Base-by-base conservation (phyloP, 2,113 vertebrate genomes). In the Campylomormyrus numenius region DNA sequence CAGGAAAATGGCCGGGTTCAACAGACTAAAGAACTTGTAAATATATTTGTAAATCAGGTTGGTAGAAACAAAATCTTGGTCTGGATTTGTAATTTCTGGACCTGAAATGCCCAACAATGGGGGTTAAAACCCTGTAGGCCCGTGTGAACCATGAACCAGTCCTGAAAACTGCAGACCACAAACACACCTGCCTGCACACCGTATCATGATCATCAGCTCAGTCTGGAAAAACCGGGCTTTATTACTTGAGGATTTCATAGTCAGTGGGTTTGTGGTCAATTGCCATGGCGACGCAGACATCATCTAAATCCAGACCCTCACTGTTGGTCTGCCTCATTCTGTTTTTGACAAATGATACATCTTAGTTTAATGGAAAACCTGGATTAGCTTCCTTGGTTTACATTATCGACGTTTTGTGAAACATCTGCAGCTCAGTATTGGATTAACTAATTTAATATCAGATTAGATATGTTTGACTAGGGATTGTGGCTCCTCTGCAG, bases 361-460 rank as follows among this genome's bases (percentile, higher is more conserved):
- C 62, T 70, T 31, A 70, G 3, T 31, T 70, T 70, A 11, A 80
- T 39, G 35, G 49, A 35, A 52, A 50, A 27, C 15, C 49, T 19
- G 85, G 10, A 52, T 31, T 52, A n/a, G 3, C 85, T 87, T 17
- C 45, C 27, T 27, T 17, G 49, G 13, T 87, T 53, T 31, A 87
- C 70, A 77, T 27, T 53, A 50, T 17, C 2, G 31, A 35, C 0
- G 5, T 35, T 35, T 53, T 52, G 27, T 19, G 35, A 35, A 24
- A 19, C 31, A 9, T 53, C 27, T 56, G 48, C 21, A 35, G 50
- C 48, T 56, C 31, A 17, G 50, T 39, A 87, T 35, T 87, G 85
- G 50, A 56, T 87, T 53, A 35, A 52, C 85, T 87, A 35, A 53
- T 53, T 87, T 53, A 53, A 17, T 87, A 87, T 52, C 85, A 87